Base-by-base conservation (phyloP, 2,888 invertebrate species). In the Rhaphigaster nebulosa region DNA sequence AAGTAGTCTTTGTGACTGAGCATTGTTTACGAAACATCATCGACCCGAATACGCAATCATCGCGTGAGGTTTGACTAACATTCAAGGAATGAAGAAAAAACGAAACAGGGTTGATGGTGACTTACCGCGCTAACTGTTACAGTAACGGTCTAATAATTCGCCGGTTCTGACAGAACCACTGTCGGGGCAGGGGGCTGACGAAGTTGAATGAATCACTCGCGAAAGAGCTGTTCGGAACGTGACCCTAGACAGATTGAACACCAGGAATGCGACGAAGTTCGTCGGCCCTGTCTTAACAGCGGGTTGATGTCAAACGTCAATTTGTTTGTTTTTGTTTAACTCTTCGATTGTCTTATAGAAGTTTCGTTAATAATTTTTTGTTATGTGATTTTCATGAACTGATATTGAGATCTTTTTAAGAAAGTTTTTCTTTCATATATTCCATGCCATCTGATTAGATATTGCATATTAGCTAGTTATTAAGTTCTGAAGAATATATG, bases 61-160 rank as follows among this genome's bases (percentile, higher is more conserved):
- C 70, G 38, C 20, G 70, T 38, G 70, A 38, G 70, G 34, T 76
- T 76, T 76, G 70, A 38, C 70, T 76, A 76, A 76, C 70, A 34
- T 76, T 76, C 70, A 38, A 38, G 70, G 38, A 76, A 38, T 38
- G 34, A 76, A 76, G 34, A 38, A 76, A 65, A 76, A 34, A 76
- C 70, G 20, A 76, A 76, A 76, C 70, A 20, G 34, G 70, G n/a
- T 34, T 34, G 70, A 76, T 20, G 70, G 70, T 76, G 70, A 76
- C 70, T 76, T 76, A 76, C 70, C 70, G 5, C 20, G 70, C 70
- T 76, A 76, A 76, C 70, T 76, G 70, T 76, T 76, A 38, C 70
- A 38, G 70, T 76, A 76, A 76, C 70, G 70, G 70, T 76, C 70
- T 76, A 76, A 76, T 76, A 76, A 76, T 20, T 76, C 38, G 70